phyloP scores from a whole-genome alignment of 1,140 invertebrate genomes.

The Neoseiulus cucumeris region DNA sequence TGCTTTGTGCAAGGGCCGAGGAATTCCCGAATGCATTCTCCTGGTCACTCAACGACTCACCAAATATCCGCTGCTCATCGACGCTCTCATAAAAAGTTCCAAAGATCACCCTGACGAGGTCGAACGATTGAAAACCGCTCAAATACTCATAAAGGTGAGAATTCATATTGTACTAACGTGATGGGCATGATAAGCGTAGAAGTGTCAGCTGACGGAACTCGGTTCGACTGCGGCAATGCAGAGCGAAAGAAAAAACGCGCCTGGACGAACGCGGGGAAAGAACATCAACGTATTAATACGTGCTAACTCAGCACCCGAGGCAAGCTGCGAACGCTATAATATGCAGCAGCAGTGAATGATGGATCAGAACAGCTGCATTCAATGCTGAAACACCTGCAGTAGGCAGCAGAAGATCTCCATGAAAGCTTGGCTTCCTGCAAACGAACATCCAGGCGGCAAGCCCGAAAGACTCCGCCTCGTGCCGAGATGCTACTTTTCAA shows the following conservation, averaged over 20 bases:
- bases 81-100: constrained; percentile 71
- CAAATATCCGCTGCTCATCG: constrained; percentile 79
- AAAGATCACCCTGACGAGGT: constrained; percentile 52
- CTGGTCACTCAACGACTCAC: constrained; percentile 82
- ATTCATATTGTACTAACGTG: neutral
- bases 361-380: too few species aligned
- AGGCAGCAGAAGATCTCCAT: too few species aligned
- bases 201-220: neutral
- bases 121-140: constrained; percentile 46
- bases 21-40: constrained; percentile 80
- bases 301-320: too few species aligned
- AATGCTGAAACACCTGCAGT: too few species aligned
- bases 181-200: neutral
- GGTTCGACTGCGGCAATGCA: neutral
- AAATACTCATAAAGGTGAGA: constrained; percentile 33
- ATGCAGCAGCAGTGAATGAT: too few species aligned
- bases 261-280: neutral
- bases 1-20: constrained; percentile 71
- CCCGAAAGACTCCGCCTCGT: too few species aligned
- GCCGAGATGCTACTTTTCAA: too few species aligned
- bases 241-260: too few species aligned
- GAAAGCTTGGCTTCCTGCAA: too few species aligned
- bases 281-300: too few species aligned
- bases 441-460: too few species aligned
- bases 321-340: too few species aligned